Conservation (phyloP, 1,140 invertebrate species). For the Batillaria attramentaria region DNA sequence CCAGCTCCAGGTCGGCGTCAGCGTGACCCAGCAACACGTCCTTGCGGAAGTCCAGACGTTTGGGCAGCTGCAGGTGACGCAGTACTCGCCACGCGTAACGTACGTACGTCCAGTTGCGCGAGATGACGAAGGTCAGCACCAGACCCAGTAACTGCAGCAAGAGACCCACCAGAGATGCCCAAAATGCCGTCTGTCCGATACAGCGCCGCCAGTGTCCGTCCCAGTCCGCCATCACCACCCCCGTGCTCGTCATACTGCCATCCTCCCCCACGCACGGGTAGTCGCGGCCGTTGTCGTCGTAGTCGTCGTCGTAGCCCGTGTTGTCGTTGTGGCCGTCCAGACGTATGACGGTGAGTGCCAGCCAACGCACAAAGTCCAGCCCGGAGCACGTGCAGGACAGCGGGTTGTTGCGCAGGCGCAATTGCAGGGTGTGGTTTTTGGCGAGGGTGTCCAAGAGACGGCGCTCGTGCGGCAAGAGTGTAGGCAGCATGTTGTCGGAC, state of each 20-base stretch:
- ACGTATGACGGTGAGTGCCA: neutral
- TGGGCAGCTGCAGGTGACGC: conserved; percentile 6
- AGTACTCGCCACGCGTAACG: neutral
- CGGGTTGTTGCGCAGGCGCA: conserved; percentile 24
- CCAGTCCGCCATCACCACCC: neutral
- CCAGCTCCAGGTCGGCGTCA: neutral
- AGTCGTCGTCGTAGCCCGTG: conserved; percentile 16
- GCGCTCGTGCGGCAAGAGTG: neutral
- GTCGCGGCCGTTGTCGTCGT: conserved; percentile 26
- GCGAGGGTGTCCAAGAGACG: conserved; percentile 5
- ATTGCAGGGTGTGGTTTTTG: neutral
- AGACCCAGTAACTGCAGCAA: conserved; percentile 15
- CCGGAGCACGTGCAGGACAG: conserved; percentile 17
- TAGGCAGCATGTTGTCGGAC: conserved; percentile 8
- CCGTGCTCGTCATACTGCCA: conserved; percentile 12
- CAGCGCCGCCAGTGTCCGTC: conserved; percentile 21
- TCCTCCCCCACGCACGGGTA: conserved; percentile 15
- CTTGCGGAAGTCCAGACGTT: neutral
- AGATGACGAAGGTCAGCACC: conserved; percentile 3
- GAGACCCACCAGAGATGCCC: conserved; percentile 5
- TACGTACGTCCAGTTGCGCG: conserved; percentile 16
- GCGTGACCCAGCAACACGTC: conserved; percentile 15
- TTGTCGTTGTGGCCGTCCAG: conserved; percentile 18
- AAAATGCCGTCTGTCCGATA: conserved; percentile 1
- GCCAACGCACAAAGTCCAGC: conserved; percentile 20